Percentiles rank a stretch among this genome's conserved stretches.
Evolutionary conservation across 2,888 invertebrate species (phyloP).

Genomic region (Endotricha flammealis): DNA sequence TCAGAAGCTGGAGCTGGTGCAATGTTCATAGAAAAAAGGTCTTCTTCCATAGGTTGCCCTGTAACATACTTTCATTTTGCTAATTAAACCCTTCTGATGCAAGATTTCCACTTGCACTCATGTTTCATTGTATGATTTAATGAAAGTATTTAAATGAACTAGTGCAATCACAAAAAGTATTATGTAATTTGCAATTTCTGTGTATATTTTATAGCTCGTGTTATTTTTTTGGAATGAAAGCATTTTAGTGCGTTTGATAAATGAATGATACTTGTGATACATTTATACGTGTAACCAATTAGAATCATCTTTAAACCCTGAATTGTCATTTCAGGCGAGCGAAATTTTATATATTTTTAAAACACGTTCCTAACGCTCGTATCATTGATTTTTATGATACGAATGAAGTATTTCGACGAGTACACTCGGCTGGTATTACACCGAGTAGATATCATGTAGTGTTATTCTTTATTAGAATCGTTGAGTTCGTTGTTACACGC

Average conservation of each 20-base stretch:
- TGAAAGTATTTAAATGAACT: too few relatives aligned
- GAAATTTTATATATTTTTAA: not conserved
- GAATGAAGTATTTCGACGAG: too few relatives aligned
- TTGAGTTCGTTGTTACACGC: too few relatives aligned
- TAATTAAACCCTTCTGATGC: not conserved
- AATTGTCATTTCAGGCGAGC: constrained; percentile 28
- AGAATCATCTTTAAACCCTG: constrained; percentile 28
- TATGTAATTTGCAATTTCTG: too few relatives aligned
- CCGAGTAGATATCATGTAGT: too few relatives aligned
- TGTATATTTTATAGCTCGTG: too few relatives aligned
- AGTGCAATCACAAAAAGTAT: not conserved
- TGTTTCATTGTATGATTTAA: too few relatives aligned
- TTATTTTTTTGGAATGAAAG: not conserved
- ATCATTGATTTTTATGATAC: too few relatives aligned
- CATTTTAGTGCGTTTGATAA: constrained; percentile 2
- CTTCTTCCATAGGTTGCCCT: constrained; percentile 51
- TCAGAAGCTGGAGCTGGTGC: not conserved
- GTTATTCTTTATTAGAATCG: too few relatives aligned
- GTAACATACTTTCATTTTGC: constrained; percentile 47
- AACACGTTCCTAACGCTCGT: not conserved
- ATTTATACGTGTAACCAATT: constrained; percentile 41
- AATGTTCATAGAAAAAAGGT: not conserved
- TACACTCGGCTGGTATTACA: not conserved
- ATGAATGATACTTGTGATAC: constrained; percentile 35
- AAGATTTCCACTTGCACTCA: too few relatives aligned